These are phyloP conservation scores for Phengaris arion DNA, from an alignment of 2,888 invertebrate species.

Conservation along the genomic window DNA sequence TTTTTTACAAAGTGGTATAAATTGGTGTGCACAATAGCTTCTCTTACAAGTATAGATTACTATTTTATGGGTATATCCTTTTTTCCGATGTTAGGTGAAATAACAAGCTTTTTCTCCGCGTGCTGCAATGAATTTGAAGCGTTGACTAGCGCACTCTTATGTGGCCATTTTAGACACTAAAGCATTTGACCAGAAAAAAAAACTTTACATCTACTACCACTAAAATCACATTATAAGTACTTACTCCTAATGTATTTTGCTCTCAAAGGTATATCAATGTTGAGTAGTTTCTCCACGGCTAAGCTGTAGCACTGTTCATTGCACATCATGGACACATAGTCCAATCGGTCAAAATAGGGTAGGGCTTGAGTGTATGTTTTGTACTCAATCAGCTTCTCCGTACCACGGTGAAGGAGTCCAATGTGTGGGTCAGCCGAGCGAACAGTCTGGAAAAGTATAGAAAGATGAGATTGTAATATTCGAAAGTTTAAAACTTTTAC, in stretches of 20 bases:
- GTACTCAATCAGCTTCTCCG: conserved; percentile 98
- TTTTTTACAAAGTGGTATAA: too few relatives aligned
- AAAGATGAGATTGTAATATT: background rate
- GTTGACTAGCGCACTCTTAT: too few relatives aligned
- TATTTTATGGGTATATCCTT: too few relatives aligned
- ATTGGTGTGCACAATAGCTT: too few relatives aligned
- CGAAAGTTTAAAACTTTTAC: too few relatives aligned
- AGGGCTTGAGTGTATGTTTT: conserved; percentile 98
- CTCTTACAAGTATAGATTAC: too few relatives aligned
- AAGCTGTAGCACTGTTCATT: conserved; percentile 98
- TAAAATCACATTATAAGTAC: conserved; percentile 42
- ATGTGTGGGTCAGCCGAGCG: conserved; percentile 96
- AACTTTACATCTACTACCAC: too few relatives aligned
- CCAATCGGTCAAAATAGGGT: conserved; percentile 98
- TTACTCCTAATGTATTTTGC: conserved; percentile 98
- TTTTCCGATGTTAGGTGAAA: too few relatives aligned
- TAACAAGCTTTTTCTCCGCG: too few relatives aligned
- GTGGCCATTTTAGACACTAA: too few relatives aligned
- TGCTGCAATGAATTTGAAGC: too few relatives aligned
- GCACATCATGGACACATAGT: conserved; percentile 99
- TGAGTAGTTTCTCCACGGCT: conserved; percentile 97
- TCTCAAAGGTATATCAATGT: conserved; percentile 94
- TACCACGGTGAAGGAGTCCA: conserved; percentile 97
- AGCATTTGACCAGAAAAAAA: background rate
- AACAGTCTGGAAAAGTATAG: conserved; percentile 81